Conservation (phyloP, 1,140 invertebrate species). For the Leptinotarsa defecta region DNA sequence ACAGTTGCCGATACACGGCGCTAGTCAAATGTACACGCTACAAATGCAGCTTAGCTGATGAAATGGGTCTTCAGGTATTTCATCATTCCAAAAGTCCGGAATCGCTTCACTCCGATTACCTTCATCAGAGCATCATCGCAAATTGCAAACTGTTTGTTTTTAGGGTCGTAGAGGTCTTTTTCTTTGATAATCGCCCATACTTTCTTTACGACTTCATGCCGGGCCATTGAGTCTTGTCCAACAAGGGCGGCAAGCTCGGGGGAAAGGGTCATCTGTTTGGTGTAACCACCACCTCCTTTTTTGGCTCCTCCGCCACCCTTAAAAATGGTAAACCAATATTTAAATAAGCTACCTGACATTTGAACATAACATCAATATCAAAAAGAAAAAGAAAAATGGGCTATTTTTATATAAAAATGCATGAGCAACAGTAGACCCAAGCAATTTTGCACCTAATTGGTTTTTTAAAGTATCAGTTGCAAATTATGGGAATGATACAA, state of each 20-base stretch:
- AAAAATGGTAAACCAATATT: too few relatives aligned
- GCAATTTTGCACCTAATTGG: too few relatives aligned
- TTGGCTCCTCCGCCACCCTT: constrained; percentile 49
- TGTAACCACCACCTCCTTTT: constrained; percentile 75
- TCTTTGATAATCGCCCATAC: constrained; percentile 93
- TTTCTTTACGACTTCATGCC: constrained; percentile 91
- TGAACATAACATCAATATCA: too few relatives aligned
- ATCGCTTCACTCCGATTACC: constrained; percentile 87
- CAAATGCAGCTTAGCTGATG: constrained; percentile 62
- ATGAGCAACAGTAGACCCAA: too few relatives aligned
- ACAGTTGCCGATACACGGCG: not conserved
- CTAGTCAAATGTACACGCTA: not conserved
- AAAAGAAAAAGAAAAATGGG: too few relatives aligned
- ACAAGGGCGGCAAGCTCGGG: constrained; percentile 84
- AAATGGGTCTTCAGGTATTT: constrained; percentile 93
- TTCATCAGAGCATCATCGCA: constrained; percentile 89
- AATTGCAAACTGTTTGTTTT: constrained; percentile 92
- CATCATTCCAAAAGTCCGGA: constrained; percentile 94
- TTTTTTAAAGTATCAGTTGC: too few relatives aligned
- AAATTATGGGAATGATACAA: too few relatives aligned
- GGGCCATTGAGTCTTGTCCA: constrained; percentile 81
- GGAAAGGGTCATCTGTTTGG: constrained; percentile 80
- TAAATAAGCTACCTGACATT: too few relatives aligned
- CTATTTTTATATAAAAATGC: too few relatives aligned
- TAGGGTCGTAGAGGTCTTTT: constrained; percentile 88